These are phyloP conservation scores for Pentalonia nigronervosa DNA, from an alignment of 1,140 invertebrate species.

Conservation along the genomic window DNA sequence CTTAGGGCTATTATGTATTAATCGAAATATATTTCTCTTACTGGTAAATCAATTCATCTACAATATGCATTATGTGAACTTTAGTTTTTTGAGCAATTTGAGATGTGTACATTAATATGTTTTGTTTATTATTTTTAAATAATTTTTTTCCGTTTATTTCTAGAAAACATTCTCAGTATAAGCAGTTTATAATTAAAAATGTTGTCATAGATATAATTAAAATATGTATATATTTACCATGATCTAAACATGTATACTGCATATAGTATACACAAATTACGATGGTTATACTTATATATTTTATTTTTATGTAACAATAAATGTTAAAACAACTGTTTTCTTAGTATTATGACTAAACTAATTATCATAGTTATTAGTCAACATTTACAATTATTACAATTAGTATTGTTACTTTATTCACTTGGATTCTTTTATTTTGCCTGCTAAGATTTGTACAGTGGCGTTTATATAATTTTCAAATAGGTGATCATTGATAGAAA, in stretches of 20 bases:
- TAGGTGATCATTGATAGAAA: too few species aligned
- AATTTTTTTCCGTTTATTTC: background rate
- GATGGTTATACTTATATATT: background rate
- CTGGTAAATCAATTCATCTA: too few species aligned
- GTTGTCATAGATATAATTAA: background rate
- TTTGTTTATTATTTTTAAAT: too few species aligned
- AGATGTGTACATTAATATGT: too few species aligned
- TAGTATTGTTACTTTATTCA: background rate
- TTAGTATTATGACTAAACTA: conserved; percentile 2
- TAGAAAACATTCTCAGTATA: background rate
- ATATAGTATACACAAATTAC: background rate
- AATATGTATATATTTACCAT: background rate
- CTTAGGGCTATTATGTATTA: too few species aligned
- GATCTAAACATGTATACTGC: background rate
- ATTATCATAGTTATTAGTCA: background rate
- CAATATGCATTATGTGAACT: too few species aligned
- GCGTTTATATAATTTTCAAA: background rate
- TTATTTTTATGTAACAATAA: background rate
- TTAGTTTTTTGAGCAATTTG: too few species aligned
- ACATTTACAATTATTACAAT: background rate
- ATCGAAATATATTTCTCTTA: too few species aligned
- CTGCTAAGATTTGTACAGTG: background rate
- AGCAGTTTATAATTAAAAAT: background rate
- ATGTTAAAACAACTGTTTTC: background rate
- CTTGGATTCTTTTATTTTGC: background rate